Conservation (phyloP, 2,888 invertebrate species). For the Brachyptera risi region DNA sequence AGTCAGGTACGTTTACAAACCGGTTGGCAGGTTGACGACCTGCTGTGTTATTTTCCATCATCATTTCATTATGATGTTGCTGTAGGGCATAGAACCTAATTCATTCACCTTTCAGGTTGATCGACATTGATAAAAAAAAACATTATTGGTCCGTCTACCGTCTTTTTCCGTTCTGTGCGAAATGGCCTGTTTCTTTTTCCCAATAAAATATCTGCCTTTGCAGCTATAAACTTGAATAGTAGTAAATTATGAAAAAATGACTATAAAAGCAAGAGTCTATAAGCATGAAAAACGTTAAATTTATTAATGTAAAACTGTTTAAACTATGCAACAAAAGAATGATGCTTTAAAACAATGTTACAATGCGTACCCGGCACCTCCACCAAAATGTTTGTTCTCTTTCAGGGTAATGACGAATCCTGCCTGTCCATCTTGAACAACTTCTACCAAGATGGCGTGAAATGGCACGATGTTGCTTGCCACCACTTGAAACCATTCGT, state of each 20-base stretch:
- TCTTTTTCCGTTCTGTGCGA: too few relatives aligned
- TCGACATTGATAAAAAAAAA: too few relatives aligned
- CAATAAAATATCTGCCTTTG: too few relatives aligned
- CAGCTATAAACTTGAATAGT: too few relatives aligned
- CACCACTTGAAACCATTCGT: slow-evolving; percentile 84
- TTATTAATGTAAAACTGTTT: too few relatives aligned
- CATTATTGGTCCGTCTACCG: too few relatives aligned
- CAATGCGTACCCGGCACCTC: neutral
- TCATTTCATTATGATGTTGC: neutral
- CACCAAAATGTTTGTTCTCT: neutral
- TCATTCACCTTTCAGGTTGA: neutral
- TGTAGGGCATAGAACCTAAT: neutral
- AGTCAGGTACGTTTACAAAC: neutral
- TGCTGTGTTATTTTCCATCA: neutral
- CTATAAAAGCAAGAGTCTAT: too few relatives aligned
- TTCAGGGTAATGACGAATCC: slow-evolving; percentile 83
- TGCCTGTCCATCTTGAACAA: slow-evolving; percentile 86
- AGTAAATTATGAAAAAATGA: too few relatives aligned
- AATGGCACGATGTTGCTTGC: slow-evolving; percentile 85
- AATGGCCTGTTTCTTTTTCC: too few relatives aligned
- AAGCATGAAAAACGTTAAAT: too few relatives aligned
- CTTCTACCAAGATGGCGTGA: slow-evolving; percentile 84
- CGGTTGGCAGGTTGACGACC: slow-evolving; percentile 16
- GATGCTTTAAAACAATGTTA: too few relatives aligned
- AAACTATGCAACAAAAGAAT: too few relatives aligned